Base-by-base conservation (phyloP, 2,888 invertebrate genomes). In the Dolichopus griseipennis region DNA sequence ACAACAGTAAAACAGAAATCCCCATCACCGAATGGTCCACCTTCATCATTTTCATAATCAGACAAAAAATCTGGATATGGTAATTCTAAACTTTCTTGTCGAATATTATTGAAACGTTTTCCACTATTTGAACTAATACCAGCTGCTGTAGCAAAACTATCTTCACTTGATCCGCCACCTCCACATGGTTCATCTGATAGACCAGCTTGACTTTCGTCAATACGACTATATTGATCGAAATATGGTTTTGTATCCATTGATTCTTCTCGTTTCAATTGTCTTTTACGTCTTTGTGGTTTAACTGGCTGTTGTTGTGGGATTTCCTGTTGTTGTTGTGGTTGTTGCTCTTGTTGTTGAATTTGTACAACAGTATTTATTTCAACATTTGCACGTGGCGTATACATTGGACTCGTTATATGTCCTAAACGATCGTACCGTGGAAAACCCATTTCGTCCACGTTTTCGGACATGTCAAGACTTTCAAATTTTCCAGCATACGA, bases 1-100 rank as follows among this genome's bases (percentile, higher is more conserved):
- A 91, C 85, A 34, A 87, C 88, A 52, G 89, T 86, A 22, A 91
- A 88, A 75, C 91, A 90, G 76, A 91, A 88, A 73, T 90, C 91
- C n/a, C 87, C 88, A 68, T 88, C 82, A 77, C 63, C 63, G 34
- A 34, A 64, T 20, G 64, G 64, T 37, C 64, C 82, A 71, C 83
- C 84, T 1, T 84, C 83, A 72, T 84, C 84, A 34, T 84, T 83
- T 73, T 85, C 85, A 65, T 82, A 84, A 71, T 85, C 85, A 1
- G 80, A 81, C 12, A 82, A 72, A 70, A 81, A 80, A 72, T 80
- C 81, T 2, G 81, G 81, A 73, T 80, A 79, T 78, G 81, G 85
- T 80, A 78, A 81, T 81, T 81, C 85, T 79, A 79, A 81, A 82
- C 74, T 83, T 76, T 75, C 83, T 80, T 69, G 70, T 63, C 67